Evolutionary conservation across 2,888 invertebrate species (phyloP).

Genomic region (Parnassius apollo): DNA sequence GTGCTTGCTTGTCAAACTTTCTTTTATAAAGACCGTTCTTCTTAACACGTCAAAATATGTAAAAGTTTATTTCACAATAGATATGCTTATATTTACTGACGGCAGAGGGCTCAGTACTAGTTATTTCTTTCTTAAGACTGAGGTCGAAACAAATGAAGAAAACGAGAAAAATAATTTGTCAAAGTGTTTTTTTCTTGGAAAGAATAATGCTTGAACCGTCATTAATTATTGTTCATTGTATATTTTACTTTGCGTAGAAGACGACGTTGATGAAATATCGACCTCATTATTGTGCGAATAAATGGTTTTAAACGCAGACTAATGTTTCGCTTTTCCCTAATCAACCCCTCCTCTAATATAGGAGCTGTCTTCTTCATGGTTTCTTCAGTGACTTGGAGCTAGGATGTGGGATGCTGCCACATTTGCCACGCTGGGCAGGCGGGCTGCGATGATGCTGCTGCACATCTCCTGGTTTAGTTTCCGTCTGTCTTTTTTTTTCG

Average conservation of each 20-base stretch:
- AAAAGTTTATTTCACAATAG: neutral
- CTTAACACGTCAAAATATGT: neutral
- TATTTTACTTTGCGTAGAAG: neutral
- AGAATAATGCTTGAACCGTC: neutral
- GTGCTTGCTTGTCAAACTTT: too few species aligned
- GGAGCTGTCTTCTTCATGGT: neutral
- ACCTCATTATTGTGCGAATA: neutral
- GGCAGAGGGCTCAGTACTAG: neutral
- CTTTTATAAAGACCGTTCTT: too few species aligned
- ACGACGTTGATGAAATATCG: neutral
- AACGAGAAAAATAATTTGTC: neutral
- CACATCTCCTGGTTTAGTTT: too few species aligned
- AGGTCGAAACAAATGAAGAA: neutral
- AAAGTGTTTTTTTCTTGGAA: neutral
- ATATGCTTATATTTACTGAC: neutral
- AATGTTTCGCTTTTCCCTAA: too few species aligned
- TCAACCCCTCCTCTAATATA: neutral
- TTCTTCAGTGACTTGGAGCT: neutral
- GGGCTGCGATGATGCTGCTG: too few species aligned
- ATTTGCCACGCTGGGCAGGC: neutral
- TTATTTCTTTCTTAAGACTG: neutral
- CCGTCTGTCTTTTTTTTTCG: too few species aligned
- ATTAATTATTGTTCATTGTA: slow-evolving; percentile 8
- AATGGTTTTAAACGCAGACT: too few species aligned
- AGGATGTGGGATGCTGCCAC: neutral